Conservation (phyloP, 1,140 invertebrate genomes). For the Trachymyrmex cornetzi region DNA sequence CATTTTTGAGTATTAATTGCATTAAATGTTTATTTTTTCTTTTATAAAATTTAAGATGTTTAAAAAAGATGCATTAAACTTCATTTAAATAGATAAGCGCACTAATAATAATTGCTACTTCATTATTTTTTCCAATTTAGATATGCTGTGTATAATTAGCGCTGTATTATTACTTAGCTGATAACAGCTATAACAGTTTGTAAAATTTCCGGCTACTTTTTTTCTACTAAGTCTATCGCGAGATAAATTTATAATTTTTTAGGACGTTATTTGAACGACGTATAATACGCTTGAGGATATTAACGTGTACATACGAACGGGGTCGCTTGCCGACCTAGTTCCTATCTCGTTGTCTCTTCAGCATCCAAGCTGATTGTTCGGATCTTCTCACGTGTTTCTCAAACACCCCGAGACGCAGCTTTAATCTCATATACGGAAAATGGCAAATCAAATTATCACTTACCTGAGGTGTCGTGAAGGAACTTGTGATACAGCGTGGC, state of each 20-base stretch:
- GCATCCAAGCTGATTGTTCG: constrained; percentile 6
- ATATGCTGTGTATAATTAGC: background rate
- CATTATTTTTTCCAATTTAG: background rate
- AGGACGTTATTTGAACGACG: background rate
- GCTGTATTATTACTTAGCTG: background rate
- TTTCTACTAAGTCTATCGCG: background rate
- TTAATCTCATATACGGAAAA: constrained; percentile 27
- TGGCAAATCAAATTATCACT: constrained; percentile 12
- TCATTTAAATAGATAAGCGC: background rate
- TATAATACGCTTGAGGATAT: constrained; percentile 18
- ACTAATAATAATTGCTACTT: background rate
- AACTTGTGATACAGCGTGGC: background rate
- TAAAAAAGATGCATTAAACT: background rate
- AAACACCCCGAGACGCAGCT: background rate
- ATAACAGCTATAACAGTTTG: background rate
- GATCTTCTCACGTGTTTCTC: background rate
- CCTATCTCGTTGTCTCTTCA: background rate
- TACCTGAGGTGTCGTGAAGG: constrained; percentile 16
- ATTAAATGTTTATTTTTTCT: background rate
- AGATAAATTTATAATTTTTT: background rate
- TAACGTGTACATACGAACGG: constrained; percentile 32
- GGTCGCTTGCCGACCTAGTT: constrained; percentile 51
- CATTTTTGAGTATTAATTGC: background rate
- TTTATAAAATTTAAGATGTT: background rate
- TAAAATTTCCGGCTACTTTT: background rate